Evolutionary conservation across 2,888 invertebrate species (phyloP), one percentile per base, ranked within the genome.

Genomic region (Beris chalybata): DNA sequence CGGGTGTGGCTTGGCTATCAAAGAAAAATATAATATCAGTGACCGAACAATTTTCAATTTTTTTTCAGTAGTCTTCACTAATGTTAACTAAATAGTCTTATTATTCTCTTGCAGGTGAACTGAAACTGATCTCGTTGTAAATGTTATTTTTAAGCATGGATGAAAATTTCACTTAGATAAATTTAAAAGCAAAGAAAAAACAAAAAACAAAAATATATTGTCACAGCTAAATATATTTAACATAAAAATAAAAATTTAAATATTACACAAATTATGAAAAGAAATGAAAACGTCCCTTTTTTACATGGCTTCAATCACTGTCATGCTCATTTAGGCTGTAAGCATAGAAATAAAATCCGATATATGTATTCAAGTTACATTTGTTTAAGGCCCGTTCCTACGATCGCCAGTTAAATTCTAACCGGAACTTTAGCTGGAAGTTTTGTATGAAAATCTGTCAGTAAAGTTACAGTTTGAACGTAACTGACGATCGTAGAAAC

Each of bases 91-190:
- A 22, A 22, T 22, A 22, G 22, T 22, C 15, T 64, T 54, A 12
- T 44, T 29, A 44, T 15, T 52, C 47, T 32, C 44, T 69, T 69
- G 9, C 58, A 69, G 69, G 65, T 67, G 67, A 67, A 67, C 54
- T 69, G 67, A 67, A 64, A 65, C 59, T 67, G 69, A 69, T 67
- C 67, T 69, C 69, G 67, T 66, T 66, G 43, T 69, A 63, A 58
- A 64, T 66, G 64, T 66, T 50, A 50, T 61, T 59, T 44, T 31
- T 47, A 61, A 31, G 61, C 13, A 52, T 61, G 61, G 50, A 61
- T 61, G 61, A 50, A 61, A 38, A 50, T 61, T 61, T 52, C 52
- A 61, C 13, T 22, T 38, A 61, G 52, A n/a, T 12, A 32, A 38
- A 38, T 3, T 38, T 5, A 38, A 38, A 38, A 38, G 9, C 38